Evolutionary conservation across 2,113 vertebrate genomes (phyloP), one percentile per base, ranked within the genome.

Genomic region (Narcine bancroftii): DNA sequence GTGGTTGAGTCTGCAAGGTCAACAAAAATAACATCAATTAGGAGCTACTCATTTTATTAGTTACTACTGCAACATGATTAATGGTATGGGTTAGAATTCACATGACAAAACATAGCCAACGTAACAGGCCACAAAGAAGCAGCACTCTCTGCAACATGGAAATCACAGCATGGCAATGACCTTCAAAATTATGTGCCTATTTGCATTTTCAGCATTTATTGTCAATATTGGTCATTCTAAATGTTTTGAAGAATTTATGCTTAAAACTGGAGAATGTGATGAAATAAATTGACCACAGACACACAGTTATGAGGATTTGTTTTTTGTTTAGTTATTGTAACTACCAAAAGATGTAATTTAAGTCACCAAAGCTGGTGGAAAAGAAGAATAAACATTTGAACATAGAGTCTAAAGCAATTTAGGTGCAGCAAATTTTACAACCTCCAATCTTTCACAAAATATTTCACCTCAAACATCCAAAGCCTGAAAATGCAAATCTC

Each of bases 1-100:
- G 97, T 97, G 95, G 97, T 97, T 29, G 96, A 97, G 96, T 98
- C 98, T 99, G 96, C 26, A 93, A 85, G 89, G 36, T 92, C 93
- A 95, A 72, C 4, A 92, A 89, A 95, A 65, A 92, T 19, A 91
- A 21, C 24, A 65, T 17, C 29, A 29, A 42, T 93, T 0, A 93
- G 92, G 45, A 92, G 87, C 6, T 50, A 79, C 81, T 76, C 66
- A 91, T 63, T 19, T 42, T 69, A 91, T 47, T 71, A 69, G 89
- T 71, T 91, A 91, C 29, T 65, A 91, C 39, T 91, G 63, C 42
- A 91, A 91, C 89, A 53, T 69, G 36, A 65, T 91, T 91, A 91
- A 71, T 69, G 26, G 65, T 33, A 42, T 29, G 21, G 42, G 89
- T 91, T 91, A 91, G 65, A 39, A 69, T 42, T 69, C 89, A 91